Base-by-base conservation (phyloP, 2,113 vertebrate species). In the Nestor notabilis region DNA sequence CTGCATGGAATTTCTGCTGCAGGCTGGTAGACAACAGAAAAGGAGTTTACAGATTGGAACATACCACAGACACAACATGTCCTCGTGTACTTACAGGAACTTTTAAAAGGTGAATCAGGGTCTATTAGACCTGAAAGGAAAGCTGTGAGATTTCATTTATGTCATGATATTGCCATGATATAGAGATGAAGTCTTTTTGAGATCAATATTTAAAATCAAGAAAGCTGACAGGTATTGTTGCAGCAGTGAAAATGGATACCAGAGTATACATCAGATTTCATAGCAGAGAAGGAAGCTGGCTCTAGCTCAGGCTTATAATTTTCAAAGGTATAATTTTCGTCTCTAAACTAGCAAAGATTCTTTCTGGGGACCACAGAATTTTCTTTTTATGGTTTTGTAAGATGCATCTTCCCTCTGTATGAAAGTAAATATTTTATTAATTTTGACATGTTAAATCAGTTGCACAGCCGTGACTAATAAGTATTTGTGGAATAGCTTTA, bases 21-120 rank as follows among this genome's bases (percentile, higher is more conserved):
- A 81, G 78, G 19, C 31, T 82, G 55, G 21, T 37, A 87, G 10
- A 53, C 10, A 86, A 19, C 12, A 76, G 25, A 35, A 75, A 72
- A 60, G 61, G 8, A 14, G 8, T 58, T 90, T 94, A 77, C 16
- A 53, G 63, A 24, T 5, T 76, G 28, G 21, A 82, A 82, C 63
- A 47, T 10, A 65, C 3, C 23, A 7, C 31, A 93, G 66, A 50
- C 16, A 19, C 6, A 7, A n/a, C 75, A 41, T 0, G 0, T 37
- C 17, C 25, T 74, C 29, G 2, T 43, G 68, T 52, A 17, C 21
- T 60, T 84, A 75, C 11, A 13, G 35, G 10, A 80, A 31, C 7
- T 58, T 76, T 78, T 80, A 8, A 47, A 63, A 76, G 49, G 20
- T 7, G 8, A 78, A 80, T 52, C 0, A 0, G 23, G 6, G 10